Evolutionary conservation across 1,140 invertebrate species (phyloP), one percentile per base, ranked within the genome.

Genomic region (Drosophila kikkawai): DNA sequence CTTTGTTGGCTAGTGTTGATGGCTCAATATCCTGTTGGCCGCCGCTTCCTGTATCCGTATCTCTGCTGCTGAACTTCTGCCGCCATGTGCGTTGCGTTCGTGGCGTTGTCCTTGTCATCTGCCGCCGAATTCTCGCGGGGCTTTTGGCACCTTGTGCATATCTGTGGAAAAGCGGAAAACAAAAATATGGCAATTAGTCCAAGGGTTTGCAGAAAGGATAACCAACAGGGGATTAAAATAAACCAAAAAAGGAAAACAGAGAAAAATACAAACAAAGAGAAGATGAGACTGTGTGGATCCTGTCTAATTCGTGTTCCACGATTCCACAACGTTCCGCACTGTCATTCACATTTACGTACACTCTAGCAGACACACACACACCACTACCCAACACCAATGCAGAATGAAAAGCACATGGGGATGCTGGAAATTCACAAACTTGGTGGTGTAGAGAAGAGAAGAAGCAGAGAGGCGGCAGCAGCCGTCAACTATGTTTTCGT

Each of bases 21-120:
- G 29, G 61, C 82, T 86, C 70, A 70, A 80, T 85, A 78, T 87
- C 81, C 78, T 82, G 74, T 81, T 61, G 55, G 42, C 67, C 59
- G 39, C 76, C 67, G 68, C 74, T 67, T 80, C 61, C 61, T 66
- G 65, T 71, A 63, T 75, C 71, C 65, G 53, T 56, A n/a, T 56
- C 53, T 36, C 53, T 39, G 32, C 37, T 73, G 45, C 41, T 71
- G 51, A 42, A 53, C 36, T 53, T 57, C 55, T 70, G 75, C 65
- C 75, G 53, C 75, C 75, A 82, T 74, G 75, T 63, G 79, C 48
- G 59, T 58, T 48, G 44, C 53, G 13, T 41, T 59, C 63, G 65
- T 53, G 55, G 17, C 67, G 53, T 36, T 60, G 69, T 73, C 48
- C 55, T 71, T 64, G 55, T 80, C 76, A 79, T 80, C 76, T 79